Base-by-base conservation (phyloP, 2,888 invertebrate genomes). In the Mesorhabditis sp. region DNA sequence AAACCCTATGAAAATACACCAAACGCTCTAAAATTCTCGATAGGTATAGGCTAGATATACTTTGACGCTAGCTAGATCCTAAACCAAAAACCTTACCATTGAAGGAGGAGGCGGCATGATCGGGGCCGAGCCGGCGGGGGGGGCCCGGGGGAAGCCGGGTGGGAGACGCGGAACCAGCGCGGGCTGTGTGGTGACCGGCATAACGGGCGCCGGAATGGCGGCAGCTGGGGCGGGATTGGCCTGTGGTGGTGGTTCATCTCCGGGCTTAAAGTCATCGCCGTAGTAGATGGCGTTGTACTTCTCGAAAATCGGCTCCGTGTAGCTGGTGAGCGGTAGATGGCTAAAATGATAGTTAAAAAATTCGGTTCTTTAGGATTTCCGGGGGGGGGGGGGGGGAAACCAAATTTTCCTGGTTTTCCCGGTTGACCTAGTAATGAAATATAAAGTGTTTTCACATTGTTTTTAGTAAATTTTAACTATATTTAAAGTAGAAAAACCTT, bases 251-350 rank as follows among this genome's bases (percentile, higher is more conserved):
- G 50, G 42, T 4, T n/a, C 50, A 15, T 7, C 13, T 10, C 58
- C 58, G 64, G 43, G 13, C 10, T 10, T 63, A 4, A 63, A 63
- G n/a, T 50, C 58, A 50, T 50, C 58, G n/a, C 58, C 58, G 2
- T 50, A 50, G n/a, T 50, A 50, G n/a, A 50, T 50, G n/a, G 58
- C 58, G 58, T 50, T 50, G 58, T 78, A 78, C 70, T 80, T 77
- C 43, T 86, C 85, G 66, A 81, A 78, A 43, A 85, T 72, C 7
- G 81, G 78, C 10, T 75, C 71, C 3, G 85, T 84, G 70, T 77
- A 81, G 13, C 86, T 85, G 62, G 80, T 81, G 42, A 85, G 73
- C 6, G 83, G 82, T 65, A 77, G 67, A 62, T 68, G 68, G 13
- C 6, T 10, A 70, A 13, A 67, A n/a, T n/a, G n/a, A n/a, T n/a